These are phyloP conservation scores for Dyspetes luteomarginatus DNA, from an alignment of 2,888 invertebrate species.

Conservation along the genomic window DNA sequence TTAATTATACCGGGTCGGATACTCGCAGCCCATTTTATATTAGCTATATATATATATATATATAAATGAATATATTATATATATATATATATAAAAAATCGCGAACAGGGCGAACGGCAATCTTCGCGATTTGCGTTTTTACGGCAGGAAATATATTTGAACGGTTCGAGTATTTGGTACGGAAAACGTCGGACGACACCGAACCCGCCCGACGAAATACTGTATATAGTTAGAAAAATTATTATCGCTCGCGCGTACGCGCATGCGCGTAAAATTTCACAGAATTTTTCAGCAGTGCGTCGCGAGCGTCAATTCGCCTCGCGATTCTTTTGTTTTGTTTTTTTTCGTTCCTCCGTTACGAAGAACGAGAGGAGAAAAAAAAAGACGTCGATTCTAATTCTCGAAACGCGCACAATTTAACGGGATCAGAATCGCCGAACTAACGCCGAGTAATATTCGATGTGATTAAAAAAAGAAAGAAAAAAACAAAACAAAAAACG, in stretches of 20 bases:
- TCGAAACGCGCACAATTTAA: conserved; percentile 60
- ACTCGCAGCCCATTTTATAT: conserved; percentile 61
- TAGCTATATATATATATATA: conserved; percentile 33
- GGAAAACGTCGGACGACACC: conserved; percentile 49
- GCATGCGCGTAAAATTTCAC: conserved; percentile 36
- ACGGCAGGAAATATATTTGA: conserved; percentile 50
- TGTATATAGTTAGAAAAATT: conserved; percentile 74
- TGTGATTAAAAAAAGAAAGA: conserved; percentile 61
- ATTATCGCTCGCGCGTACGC: conserved; percentile 54
- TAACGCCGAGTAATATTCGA: conserved; percentile 53
- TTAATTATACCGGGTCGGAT: conserved; percentile 68
- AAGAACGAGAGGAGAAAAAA: too few species aligned
- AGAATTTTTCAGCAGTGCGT: conserved; percentile 41
- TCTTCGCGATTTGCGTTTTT: conserved; percentile 33
- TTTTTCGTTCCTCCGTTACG: not conserved
- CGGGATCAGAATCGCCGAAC: conserved; percentile 50
- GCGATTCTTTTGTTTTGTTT: conserved; percentile 32
- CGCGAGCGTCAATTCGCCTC: conserved; percentile 17
- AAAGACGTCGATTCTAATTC: too few species aligned
- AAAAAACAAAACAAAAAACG: conserved; percentile 44
- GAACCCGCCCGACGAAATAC: conserved; percentile 56
- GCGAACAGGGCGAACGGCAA: conserved; percentile 36
- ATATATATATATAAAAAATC: conserved; percentile 4
- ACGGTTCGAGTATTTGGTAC: conserved; percentile 52
- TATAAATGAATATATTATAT: conserved; percentile 15